These are phyloP conservation scores for Agonopterix subpropinquella DNA, from an alignment of 2,888 invertebrate species.

Conservation along the genomic window DNA sequence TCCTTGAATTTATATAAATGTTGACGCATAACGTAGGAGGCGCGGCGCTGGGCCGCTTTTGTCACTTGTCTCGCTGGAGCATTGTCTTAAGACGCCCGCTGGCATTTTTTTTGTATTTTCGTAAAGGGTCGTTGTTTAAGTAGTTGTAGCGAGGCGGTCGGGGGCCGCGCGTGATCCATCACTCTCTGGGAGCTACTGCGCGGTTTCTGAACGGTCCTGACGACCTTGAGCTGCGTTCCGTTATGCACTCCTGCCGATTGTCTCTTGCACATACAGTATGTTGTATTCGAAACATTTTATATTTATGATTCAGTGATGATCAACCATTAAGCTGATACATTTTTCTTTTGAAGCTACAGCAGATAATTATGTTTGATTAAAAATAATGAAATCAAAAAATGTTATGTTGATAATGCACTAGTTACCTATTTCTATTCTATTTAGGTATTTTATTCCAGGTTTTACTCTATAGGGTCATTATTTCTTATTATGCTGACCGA, in stretches of 20 bases:
- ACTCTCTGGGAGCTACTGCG: slow-evolving; percentile 56
- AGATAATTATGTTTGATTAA: too few relatives aligned
- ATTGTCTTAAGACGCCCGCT: slow-evolving; percentile 50
- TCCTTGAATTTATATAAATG: slow-evolving; percentile 28
- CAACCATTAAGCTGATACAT: too few relatives aligned
- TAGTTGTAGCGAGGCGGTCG: slow-evolving; percentile 22
- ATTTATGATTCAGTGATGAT: too few relatives aligned
- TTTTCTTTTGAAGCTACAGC: too few relatives aligned
- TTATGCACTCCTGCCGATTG: slow-evolving; percentile 12
- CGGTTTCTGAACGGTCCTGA: slow-evolving; percentile 28
- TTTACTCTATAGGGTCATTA: too few relatives aligned
- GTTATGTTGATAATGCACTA: too few relatives aligned
- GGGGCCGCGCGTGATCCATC: slow-evolving; percentile 38
- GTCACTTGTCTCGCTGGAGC: slow-evolving; percentile 7
- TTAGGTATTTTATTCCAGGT: too few relatives aligned
- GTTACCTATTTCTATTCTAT: too few relatives aligned
- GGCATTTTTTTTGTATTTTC: slow-evolving; percentile 10
- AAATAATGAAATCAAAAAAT: too few relatives aligned
- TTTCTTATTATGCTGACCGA: too few relatives aligned
- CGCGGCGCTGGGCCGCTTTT: slow-evolving; percentile 29
- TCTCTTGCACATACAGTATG: too few relatives aligned
- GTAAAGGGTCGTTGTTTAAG: slow-evolving; percentile 31
- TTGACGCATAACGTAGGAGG: slow-evolving; percentile 16
- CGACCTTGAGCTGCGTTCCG: slow-evolving; percentile 23
- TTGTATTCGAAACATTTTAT: too few relatives aligned